Base-by-base conservation (phyloP, 2,888 invertebrate genomes). In the Argynnis bischoffii region DNA sequence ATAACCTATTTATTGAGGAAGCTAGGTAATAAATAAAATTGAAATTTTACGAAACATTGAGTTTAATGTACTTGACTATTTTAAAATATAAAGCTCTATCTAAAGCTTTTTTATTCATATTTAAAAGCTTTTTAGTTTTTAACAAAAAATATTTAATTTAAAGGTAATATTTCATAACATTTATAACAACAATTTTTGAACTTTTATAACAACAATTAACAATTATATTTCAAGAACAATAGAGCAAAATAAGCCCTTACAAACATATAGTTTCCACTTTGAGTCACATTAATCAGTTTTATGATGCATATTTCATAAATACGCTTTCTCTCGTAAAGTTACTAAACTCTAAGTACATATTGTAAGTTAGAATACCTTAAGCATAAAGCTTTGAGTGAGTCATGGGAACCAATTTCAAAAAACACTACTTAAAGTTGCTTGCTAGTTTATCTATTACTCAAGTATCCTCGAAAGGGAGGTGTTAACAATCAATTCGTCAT, bases 251-350 rank as follows among this genome's bases (percentile, higher is more conserved):
- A 59, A 59, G 5, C 11, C n/a, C 50, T 53, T 15, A 50, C 16
- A 35, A 51, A 15, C 35, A 61, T 53, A 50, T 60, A 61, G 50
- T 18, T 61, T 8, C 18, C n/a, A 41, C 51, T 61, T 16, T 11
- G 51, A 51, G 53, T 61, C 51, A 61, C 61, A 61, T 51, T 61
- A 51, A 53, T 61, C 53, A 61, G 51, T 53, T 61, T 61, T 51
- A 61, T 61, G 61, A 41, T n/a, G 61, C 41, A 61, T 61, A 61
- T 61, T 61, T 61, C 61, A 61, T 50, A 41, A 61, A 61, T 51
- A 61, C 18, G 61, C 51, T 61, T 61, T 61, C 61, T 41, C 61
- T 61, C 35, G 31, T 61, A 21, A 53, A 61, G 61, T 18, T 21
- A 53, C 61, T 21, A 5, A 41, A 18, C 51, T 51, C 51, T 61